Conservation (phyloP, 92 coral and sea anemone genomes). For the Heteractis magnifica region DNA sequence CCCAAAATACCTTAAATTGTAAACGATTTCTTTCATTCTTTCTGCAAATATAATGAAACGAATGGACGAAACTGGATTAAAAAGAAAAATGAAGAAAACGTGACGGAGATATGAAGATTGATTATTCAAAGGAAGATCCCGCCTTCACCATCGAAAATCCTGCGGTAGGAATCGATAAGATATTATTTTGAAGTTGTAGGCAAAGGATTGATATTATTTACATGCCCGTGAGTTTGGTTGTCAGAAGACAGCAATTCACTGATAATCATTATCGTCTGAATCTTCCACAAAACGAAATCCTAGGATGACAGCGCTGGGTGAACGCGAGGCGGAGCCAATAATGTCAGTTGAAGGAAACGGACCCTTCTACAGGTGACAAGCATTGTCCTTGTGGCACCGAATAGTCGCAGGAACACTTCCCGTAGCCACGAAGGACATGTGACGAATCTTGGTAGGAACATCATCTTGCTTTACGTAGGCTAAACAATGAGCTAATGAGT, state of each 20-base stretch:
- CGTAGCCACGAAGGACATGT: slow-evolving; percentile 52
- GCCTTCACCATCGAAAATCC: slow-evolving; percentile 23
- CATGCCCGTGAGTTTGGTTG: not conserved
- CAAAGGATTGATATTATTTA: not conserved
- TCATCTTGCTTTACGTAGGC: not conserved
- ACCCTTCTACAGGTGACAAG: slow-evolving; percentile 49
- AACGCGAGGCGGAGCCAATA: slow-evolving; percentile 27
- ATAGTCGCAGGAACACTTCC: slow-evolving; percentile 18
- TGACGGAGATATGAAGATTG: not conserved
- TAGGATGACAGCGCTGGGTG: slow-evolving; percentile 27
- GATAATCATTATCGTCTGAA: slow-evolving; percentile 45
- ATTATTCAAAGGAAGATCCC: slow-evolving; percentile 15
- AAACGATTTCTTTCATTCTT: slow-evolving; percentile 26
- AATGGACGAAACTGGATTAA: not conserved
- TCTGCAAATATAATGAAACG: slow-evolving; percentile 27
- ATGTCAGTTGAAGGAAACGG: slow-evolving; percentile 46
- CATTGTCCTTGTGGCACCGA: slow-evolving; percentile 57
- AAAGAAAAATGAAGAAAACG: not conserved
- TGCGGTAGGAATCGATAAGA: slow-evolving; percentile 23
- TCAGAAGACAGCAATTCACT: slow-evolving; percentile 26
- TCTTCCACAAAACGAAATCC: slow-evolving; percentile 33
- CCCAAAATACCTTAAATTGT: slow-evolving; percentile 7
- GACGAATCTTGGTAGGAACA: not conserved
- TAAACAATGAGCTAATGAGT: slow-evolving; percentile 18
- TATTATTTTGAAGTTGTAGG: slow-evolving; percentile 18